These are phyloP conservation scores for Corydoras maculifer DNA, from an alignment of 2,113 vertebrate genomes.

Conservation along the genomic window DNA sequence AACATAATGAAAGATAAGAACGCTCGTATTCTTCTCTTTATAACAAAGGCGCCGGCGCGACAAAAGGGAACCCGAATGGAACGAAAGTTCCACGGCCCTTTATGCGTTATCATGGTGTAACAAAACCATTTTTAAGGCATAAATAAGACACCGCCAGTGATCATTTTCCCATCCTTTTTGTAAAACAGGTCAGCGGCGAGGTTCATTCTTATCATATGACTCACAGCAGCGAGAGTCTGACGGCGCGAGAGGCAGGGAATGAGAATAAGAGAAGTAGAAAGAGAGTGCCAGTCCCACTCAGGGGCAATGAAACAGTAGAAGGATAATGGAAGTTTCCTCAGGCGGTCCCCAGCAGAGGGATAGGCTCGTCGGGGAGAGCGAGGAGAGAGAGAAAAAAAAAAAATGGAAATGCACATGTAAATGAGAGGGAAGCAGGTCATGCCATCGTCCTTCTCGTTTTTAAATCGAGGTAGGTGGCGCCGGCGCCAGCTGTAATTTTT, in stretches of 20 bases:
- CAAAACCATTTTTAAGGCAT: constrained; percentile 24
- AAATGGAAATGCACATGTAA: constrained; percentile 54
- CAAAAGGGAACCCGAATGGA: neutral
- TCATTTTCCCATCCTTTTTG: constrained; percentile 16
- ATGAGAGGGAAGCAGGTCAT: constrained; percentile 56
- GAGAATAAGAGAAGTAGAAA: constrained; percentile 28
- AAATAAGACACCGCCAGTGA: constrained; percentile 13
- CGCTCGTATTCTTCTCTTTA: constrained; percentile 3
- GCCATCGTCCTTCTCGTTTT: constrained; percentile 36
- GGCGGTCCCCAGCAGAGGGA: constrained; percentile 44
- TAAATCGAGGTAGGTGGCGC: constrained; percentile 17
- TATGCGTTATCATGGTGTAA: constrained; percentile 13
- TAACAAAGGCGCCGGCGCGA: constrained; percentile 6
- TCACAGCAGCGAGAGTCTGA: constrained; percentile 13
- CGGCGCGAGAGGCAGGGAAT: constrained; percentile 1
- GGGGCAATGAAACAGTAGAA: constrained; percentile 37
- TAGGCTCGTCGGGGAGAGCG: constrained; percentile 34
- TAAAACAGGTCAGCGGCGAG: constrained; percentile 19
- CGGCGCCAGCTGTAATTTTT: constrained; percentile 51
- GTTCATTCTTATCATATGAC: constrained; percentile 33
- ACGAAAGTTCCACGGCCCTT: neutral
- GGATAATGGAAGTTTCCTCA: constrained; percentile 54
- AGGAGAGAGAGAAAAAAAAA: too few species aligned
- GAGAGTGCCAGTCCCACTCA: constrained; percentile 30
- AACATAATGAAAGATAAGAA: constrained; percentile 7